These are phyloP conservation scores for Dreissena polymorpha DNA, from an alignment of 1,140 invertebrate species.

Conservation along the genomic window DNA sequence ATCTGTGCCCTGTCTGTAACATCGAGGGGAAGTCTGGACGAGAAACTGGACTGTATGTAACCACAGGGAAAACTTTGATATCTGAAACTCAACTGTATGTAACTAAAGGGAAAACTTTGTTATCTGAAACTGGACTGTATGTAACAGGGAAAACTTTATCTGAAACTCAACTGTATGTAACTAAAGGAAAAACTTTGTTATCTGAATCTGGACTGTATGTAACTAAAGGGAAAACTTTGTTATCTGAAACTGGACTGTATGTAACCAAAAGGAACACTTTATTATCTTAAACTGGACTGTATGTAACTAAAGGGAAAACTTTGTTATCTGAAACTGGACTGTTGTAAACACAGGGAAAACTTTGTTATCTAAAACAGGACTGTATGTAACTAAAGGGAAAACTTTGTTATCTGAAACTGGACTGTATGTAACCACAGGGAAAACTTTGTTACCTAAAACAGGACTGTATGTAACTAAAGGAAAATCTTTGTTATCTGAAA, in stretches of 20 bases:
- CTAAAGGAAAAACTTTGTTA: not conserved
- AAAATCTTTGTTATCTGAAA: conserved; percentile 91
- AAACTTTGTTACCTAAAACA: too few species aligned
- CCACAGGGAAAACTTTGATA: not conserved
- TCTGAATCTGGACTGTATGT: too few species aligned
- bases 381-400: conserved; percentile 70
- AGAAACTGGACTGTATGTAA: conserved; percentile 86
- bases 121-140: conserved; percentile 59
- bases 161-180: conserved; percentile 86
- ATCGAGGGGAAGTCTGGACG: conserved; percentile 89
- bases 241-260: conserved; percentile 59
- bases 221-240: too few species aligned
- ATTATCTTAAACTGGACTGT: conserved; percentile 88
- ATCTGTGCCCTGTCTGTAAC: conserved; percentile 78
- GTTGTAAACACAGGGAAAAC: too few species aligned
- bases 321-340: too few species aligned
- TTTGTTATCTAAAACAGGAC: not conserved
- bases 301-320: conserved; percentile 57
- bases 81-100: too few species aligned
- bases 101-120: too few species aligned
- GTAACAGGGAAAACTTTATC: conserved; percentile 88
- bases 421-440: too few species aligned
- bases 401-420: too few species aligned
- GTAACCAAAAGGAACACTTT: conserved; percentile 85
- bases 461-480: conserved; percentile 80